phyloP scores from a whole-genome alignment of 2,797 vertebrate genomes.

The Nasua narica region DNA sequence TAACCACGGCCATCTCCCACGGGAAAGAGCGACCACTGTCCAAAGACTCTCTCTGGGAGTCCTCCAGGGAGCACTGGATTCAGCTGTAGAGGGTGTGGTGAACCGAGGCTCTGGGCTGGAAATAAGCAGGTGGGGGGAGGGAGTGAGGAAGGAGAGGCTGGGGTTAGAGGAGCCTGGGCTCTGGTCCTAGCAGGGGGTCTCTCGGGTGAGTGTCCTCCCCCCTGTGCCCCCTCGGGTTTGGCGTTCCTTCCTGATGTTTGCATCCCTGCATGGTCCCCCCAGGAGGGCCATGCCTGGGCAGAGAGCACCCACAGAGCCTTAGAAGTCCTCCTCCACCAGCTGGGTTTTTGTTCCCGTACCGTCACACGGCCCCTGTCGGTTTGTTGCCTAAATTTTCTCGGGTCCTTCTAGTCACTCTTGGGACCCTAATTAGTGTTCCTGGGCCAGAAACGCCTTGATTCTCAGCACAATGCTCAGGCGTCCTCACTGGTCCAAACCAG shows the following conservation, averaged over 20 bases:
- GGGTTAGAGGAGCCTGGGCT: not conserved
- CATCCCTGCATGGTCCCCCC: not conserved
- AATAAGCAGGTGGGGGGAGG: not conserved
- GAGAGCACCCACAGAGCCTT: not conserved
- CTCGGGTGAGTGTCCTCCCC: not conserved
- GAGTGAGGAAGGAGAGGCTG: fast-evolving
- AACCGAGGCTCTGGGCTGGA: not conserved
- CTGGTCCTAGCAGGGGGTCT: not conserved
- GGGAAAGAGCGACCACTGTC: not conserved
- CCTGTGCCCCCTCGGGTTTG: fast-evolving
- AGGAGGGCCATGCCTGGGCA: not conserved
- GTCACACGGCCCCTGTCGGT: not conserved
- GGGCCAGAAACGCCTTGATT: not conserved
- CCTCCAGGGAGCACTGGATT: not conserved
- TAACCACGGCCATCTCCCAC: not conserved
- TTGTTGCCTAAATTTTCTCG: not conserved
- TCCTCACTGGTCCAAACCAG: not conserved
- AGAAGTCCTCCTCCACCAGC: not conserved
- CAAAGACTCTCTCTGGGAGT: not conserved
- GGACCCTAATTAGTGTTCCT: not conserved
- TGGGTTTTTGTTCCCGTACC: not conserved
- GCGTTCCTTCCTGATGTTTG: not conserved
- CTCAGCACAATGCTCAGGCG: not conserved
- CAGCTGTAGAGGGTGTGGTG: not conserved
- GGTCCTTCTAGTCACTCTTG: not conserved